Percentiles rank a stretch among this genome's conserved stretches.
Evolutionary conservation across 2,888 invertebrate species (phyloP).

Genomic region (Parnassius orleans): DNA sequence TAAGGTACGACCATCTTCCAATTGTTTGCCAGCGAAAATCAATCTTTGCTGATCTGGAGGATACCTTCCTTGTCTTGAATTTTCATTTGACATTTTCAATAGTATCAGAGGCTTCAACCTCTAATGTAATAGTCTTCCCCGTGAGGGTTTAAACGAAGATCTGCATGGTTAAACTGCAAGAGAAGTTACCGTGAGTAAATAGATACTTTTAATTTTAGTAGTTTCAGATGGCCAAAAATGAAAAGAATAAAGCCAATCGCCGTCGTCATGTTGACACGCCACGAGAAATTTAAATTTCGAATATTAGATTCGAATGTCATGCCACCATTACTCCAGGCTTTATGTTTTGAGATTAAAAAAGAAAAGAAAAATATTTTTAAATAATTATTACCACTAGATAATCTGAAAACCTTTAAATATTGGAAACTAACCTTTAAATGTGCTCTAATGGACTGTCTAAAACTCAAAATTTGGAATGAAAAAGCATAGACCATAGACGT

Average conservation of each 20-base stretch:
- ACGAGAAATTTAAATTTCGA: slow-evolving; percentile 60
- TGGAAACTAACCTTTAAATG: slow-evolving; percentile 55
- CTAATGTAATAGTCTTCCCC: slow-evolving; percentile 95
- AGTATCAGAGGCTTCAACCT: slow-evolving; percentile 95
- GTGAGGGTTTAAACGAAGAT: slow-evolving; percentile 98
- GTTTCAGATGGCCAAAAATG: slow-evolving; percentile 28
- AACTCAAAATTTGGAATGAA: slow-evolving; percentile 25
- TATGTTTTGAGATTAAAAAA: too few species aligned
- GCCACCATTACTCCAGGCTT: neutral
- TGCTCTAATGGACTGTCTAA: slow-evolving; percentile 60
- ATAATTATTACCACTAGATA: neutral
- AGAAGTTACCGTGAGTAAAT: slow-evolving; percentile 26
- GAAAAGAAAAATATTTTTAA: neutral
- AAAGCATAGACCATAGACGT: too few species aligned
- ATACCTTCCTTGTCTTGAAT: slow-evolving; percentile 96
- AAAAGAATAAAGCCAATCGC: slow-evolving; percentile 49
- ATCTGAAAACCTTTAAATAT: neutral
- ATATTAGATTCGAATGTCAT: slow-evolving; percentile 39
- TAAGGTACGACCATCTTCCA: slow-evolving; percentile 95
- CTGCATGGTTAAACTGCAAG: slow-evolving; percentile 86
- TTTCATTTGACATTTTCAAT: slow-evolving; percentile 97
- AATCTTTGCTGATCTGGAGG: slow-evolving; percentile 93
- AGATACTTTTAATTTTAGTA: slow-evolving; percentile 14
- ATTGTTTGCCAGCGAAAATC: slow-evolving; percentile 96
- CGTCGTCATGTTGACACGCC: slow-evolving; percentile 51